Conservation (phyloP, 2,797 vertebrate species). For the Lepilemur septentrionalis region DNA sequence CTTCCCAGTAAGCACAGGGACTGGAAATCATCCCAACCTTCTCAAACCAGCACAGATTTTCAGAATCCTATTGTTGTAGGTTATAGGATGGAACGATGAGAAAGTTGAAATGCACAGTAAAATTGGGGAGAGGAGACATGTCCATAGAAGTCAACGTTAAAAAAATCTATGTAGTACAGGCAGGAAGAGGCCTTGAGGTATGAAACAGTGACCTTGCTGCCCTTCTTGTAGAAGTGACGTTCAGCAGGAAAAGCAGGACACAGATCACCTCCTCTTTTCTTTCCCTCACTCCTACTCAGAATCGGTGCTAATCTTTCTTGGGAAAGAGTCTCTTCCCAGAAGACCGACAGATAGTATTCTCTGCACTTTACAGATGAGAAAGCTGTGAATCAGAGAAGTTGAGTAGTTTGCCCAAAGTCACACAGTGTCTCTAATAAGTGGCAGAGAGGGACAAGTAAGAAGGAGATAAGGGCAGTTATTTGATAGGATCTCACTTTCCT, state of each 20-base stretch:
- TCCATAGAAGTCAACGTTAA: neutral
- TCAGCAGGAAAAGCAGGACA: neutral
- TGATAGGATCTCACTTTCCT: neutral
- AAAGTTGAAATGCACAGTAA: neutral
- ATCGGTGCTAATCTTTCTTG: neutral
- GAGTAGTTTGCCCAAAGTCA: neutral
- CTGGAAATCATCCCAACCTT: neutral
- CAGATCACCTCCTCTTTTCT: neutral
- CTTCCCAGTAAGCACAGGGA: neutral
- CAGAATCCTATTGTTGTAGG: neutral
- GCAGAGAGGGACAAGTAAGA: neutral
- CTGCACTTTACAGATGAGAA: neutral
- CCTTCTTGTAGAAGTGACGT: neutral
- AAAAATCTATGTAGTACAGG: neutral
- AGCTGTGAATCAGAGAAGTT: neutral
- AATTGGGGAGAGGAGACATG: neutral
- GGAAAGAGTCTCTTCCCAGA: neutral
- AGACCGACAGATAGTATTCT: too few relatives aligned
- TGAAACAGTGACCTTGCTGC: neutral
- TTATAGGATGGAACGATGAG: neutral
- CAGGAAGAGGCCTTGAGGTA: neutral
- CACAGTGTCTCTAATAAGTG: neutral
- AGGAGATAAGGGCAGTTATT: neutral
- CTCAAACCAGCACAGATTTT: neutral
- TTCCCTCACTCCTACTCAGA: neutral